phyloP scores from a whole-genome alignment of 2,113 vertebrate genomes.

The Shinisaurus crocodilurus region DNA sequence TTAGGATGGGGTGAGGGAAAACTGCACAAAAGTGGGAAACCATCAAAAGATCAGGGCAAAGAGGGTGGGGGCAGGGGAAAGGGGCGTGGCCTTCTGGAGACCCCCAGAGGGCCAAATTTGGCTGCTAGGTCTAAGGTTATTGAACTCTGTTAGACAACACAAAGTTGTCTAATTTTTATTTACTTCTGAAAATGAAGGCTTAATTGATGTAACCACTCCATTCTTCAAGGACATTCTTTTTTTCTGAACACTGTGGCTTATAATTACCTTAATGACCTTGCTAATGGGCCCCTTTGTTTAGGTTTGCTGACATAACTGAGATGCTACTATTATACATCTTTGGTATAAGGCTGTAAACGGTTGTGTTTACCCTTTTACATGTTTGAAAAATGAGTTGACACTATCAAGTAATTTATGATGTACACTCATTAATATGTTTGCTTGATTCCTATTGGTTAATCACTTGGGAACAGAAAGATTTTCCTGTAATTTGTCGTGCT shows the following conservation, averaged over 20 bases:
- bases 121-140: no score
- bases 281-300: constrained; percentile 24
- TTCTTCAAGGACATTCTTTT: neutral
- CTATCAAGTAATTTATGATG: constrained; percentile 52
- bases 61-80: no score
- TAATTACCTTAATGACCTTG: constrained; percentile 43
- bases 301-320: constrained; percentile 15
- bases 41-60: no score
- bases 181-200: neutral
- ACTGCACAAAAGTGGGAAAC: no score
- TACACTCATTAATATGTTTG: constrained; percentile 53
- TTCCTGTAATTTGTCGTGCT: constrained; percentile 48
- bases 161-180: constrained; percentile 6
- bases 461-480: constrained; percentile 68
- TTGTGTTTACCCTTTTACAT: constrained; percentile 44
- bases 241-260: neutral
- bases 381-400: constrained; percentile 57
- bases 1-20: no score
- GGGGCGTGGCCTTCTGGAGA: no score
- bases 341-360: constrained; percentile 51
- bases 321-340: constrained; percentile 41
- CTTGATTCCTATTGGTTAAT: constrained; percentile 64
- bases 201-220: neutral
- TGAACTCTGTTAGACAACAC: neutral
- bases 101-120: no score